These are phyloP conservation scores for Plectus sambesii DNA, from an alignment of 1,140 invertebrate genomes.

Conservation along the genomic window DNA sequence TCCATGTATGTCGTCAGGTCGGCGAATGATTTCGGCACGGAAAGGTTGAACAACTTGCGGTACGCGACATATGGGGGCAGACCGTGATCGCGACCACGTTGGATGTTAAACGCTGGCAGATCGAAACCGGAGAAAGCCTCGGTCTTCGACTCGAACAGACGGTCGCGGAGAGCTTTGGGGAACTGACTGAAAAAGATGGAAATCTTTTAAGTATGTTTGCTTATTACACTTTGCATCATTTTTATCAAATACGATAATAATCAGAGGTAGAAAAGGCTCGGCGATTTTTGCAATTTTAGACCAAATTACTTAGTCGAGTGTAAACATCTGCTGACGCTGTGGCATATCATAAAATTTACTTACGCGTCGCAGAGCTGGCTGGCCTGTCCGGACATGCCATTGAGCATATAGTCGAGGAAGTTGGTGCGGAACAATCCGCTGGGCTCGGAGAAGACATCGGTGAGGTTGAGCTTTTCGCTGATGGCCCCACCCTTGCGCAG, in stretches of 20 bases:
- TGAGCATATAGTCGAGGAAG: no score
- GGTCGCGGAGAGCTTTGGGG: constrained; percentile 39
- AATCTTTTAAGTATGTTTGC: no score
- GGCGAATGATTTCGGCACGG: constrained; percentile 51
- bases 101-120: constrained; percentile 84
- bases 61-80: constrained; percentile 49
- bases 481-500: no score
- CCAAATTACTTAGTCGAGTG: no score
- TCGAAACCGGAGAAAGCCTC: constrained; percentile 64
- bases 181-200: no score
- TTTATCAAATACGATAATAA: background rate
- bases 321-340: no score
- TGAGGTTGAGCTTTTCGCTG: no score
- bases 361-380: no score
- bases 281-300: background rate
- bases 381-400: no score
- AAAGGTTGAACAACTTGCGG: constrained; percentile 60
- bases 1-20: constrained; percentile 39
- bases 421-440: no score
- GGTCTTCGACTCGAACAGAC: constrained; percentile 40
- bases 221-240: background rate
- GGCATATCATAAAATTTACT: no score
- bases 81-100: constrained; percentile 78
- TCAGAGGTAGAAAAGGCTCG: background rate
- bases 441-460: no score